These are phyloP conservation scores for Sylvia borin DNA, from an alignment of 2,797 vertebrate genomes.

Conservation along the genomic window DNA sequence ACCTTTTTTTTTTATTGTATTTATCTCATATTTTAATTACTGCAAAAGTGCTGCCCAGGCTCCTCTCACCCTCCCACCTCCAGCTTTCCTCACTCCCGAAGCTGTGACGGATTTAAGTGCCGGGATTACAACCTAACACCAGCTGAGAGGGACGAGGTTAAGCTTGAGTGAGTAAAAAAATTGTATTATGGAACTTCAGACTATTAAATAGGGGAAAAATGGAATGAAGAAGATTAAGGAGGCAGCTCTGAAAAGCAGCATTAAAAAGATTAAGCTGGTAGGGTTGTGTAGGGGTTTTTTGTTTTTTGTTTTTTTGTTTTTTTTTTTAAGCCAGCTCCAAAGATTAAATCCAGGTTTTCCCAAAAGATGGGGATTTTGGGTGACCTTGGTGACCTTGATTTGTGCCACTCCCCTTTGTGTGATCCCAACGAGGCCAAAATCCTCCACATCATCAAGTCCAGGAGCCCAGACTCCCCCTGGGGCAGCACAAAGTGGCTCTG, in stretches of 20 bases:
- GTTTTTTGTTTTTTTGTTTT: no score
- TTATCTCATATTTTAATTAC: not conserved
- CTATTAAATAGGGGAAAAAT: slow-evolving; percentile 44
- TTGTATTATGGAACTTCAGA: slow-evolving; percentile 46
- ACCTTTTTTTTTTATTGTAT: not conserved
- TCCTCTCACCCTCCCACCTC: not conserved
- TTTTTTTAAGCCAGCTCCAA: no score
- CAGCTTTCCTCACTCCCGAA: not conserved
- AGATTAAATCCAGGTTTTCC: no score
- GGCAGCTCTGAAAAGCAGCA: slow-evolving; percentile 45
- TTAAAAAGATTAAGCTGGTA: slow-evolving; percentile 51
- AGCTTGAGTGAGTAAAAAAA: slow-evolving; percentile 63
- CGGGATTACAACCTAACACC: slow-evolving; percentile 58
- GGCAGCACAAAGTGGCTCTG: not conserved
- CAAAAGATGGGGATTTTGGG: no score
- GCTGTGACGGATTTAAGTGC: slow-evolving; percentile 41
- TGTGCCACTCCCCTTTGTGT: not conserved
- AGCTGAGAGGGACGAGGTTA: slow-evolving; percentile 37
- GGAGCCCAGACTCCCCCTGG: not conserved
- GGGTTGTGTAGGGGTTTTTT: not conserved
- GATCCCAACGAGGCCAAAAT: not conserved
- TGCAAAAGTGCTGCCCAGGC: not conserved
- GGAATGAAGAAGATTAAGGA: slow-evolving; percentile 59
- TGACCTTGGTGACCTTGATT: not conserved
- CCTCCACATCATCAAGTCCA: not conserved